Conservation (phyloP, 2,888 invertebrate species). For the Epinotia bilunana region DNA sequence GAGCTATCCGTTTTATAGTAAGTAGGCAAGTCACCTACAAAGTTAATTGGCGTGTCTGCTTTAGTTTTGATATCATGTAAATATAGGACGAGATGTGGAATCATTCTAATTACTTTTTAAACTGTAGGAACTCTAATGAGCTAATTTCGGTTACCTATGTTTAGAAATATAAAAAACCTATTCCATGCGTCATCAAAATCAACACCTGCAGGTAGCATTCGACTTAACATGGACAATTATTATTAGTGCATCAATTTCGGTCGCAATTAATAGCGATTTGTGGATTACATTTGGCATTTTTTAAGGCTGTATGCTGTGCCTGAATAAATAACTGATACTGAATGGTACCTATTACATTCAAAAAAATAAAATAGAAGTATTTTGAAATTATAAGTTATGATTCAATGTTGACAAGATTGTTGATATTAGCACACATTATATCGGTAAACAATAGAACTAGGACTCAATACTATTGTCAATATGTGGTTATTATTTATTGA, state of each 20-base stretch:
- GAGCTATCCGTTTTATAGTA: slow-evolving; percentile 41
- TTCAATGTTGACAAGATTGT: not conserved
- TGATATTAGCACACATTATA: not conserved
- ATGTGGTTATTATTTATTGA: slow-evolving; percentile 51
- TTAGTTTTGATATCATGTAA: not conserved
- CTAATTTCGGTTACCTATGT: not conserved
- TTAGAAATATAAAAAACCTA: not conserved
- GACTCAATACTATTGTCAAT: slow-evolving; percentile 9
- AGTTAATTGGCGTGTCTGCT: not conserved
- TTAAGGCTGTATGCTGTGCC: too few species aligned
- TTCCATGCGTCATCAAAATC: not conserved
- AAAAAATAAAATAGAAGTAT: too few species aligned
- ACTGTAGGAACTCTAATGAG: not conserved
- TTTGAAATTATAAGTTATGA: not conserved
- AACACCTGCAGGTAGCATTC: not conserved
- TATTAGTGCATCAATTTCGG: not conserved
- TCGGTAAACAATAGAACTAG: not conserved
- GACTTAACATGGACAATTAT: not conserved
- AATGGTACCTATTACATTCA: too few species aligned
- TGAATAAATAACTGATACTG: too few species aligned
- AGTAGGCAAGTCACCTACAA: not conserved
- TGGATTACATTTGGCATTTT: too few species aligned
- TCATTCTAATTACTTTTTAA: too few species aligned
- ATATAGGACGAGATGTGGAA: not conserved
- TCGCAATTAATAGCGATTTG: too few species aligned